These are phyloP conservation scores for Anolis apletophallus DNA, from an alignment of 2,797 vertebrate genomes.

Conservation along the genomic window DNA sequence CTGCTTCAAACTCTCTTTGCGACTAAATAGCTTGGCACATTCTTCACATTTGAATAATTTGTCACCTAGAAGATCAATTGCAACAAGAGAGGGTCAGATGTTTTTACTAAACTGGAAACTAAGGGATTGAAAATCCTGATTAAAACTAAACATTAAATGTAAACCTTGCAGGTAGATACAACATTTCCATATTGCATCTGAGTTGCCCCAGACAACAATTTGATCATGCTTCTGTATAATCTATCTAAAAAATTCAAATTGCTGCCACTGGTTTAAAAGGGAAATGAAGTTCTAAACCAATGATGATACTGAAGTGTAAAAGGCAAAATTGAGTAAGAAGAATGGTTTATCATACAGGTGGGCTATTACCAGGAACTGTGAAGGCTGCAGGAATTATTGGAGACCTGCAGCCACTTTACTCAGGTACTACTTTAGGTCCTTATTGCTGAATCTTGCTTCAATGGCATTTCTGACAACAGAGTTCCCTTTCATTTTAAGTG, in stretches of 20 bases:
- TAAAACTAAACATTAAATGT: neutral
- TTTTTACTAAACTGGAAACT: slow-evolving; percentile 41
- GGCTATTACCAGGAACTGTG: no score
- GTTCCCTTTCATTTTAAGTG: neutral
- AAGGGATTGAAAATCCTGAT: neutral
- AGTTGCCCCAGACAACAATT: neutral
- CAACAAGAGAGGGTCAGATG: slow-evolving; percentile 45
- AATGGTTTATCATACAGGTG: neutral
- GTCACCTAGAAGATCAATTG: slow-evolving; percentile 83
- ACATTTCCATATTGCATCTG: neutral
- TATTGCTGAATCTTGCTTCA: neutral
- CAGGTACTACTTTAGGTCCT: slow-evolving; percentile 24
- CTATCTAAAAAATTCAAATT: neutral
- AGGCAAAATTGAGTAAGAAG: neutral
- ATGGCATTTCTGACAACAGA: slow-evolving; percentile 15
- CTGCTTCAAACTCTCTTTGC: slow-evolving; percentile 98
- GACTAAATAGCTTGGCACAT: slow-evolving; percentile 96
- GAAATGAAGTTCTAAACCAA: neutral
- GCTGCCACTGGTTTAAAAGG: neutral
- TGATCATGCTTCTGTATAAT: neutral
- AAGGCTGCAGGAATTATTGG: neutral
- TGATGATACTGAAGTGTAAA: neutral
- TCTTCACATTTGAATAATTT: slow-evolving; percentile 98
- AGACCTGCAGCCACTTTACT: neutral
- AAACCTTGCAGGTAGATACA: neutral